phyloP scores from a whole-genome alignment of 2,113 vertebrate species.

The Chaetops frenatus region DNA sequence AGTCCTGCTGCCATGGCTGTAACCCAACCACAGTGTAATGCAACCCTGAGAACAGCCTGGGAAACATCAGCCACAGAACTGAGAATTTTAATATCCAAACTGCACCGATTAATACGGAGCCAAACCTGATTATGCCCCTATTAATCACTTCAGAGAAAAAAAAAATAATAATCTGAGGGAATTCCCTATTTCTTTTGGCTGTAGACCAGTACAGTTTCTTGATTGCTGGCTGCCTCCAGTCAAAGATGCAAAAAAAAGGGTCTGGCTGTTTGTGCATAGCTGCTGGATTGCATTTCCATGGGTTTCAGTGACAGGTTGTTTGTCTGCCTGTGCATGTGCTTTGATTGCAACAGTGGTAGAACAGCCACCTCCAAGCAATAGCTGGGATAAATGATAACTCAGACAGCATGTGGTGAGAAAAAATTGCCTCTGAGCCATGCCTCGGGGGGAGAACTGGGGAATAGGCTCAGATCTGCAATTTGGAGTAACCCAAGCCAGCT shows the following conservation, averaged over 20 bases:
- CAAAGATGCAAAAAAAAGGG: not conserved
- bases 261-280: not conserved
- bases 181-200: conserved; percentile 14
- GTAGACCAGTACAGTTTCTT: not conserved
- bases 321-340: not conserved
- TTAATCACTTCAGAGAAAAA: not conserved
- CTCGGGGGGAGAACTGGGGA: not conserved
- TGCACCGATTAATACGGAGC: not conserved
- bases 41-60: not conserved
- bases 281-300: not conserved
- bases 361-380: not conserved
- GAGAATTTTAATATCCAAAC: not conserved
- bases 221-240: not conserved
- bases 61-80: not conserved
- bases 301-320: not conserved
- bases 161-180: not conserved
- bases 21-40: not conserved
- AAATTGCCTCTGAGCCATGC: not conserved
- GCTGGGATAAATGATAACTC: not conserved
- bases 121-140: not conserved
- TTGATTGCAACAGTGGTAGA: not conserved
- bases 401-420: not conserved
- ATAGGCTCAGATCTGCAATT: not conserved
- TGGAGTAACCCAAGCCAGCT: not conserved
- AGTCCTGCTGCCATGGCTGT: not conserved